phyloP scores from a whole-genome alignment of 2,797 vertebrate genomes.

The Pteropus rufus region DNA sequence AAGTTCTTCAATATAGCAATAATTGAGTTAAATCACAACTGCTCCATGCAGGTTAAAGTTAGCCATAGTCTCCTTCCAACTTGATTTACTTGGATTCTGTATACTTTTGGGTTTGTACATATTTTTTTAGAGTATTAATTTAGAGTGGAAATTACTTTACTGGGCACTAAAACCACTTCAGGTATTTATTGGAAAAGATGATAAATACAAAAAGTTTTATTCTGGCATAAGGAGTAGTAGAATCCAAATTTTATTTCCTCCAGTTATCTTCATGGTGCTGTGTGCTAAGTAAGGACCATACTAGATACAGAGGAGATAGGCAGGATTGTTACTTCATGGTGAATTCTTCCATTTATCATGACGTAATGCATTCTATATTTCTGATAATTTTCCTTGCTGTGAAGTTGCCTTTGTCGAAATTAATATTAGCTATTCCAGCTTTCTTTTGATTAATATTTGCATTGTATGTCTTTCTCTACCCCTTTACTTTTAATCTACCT shows the following conservation, averaged over 20 bases:
- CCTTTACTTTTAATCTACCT: not conserved
- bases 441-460: not conserved
- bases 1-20: not conserved
- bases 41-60: not conserved
- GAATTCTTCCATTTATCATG: not conserved
- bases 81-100: not conserved
- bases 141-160: not conserved
- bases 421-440: not conserved
- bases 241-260: slow-evolving; percentile 6
- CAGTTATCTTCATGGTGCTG: not conserved
- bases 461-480: not conserved
- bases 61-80: not conserved
- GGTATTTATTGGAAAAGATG: not conserved
- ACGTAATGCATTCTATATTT: not conserved
- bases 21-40: not conserved
- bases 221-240: not conserved
- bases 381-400: slow-evolving; percentile 8
- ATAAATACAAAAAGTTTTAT: not conserved
- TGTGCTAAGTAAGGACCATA: not conserved
- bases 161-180: not conserved
- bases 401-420: not conserved
- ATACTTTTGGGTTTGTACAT: not conserved
- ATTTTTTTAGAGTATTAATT: not conserved
- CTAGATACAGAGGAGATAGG: not conserved
- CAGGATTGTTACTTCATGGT: not conserved